Conservation (phyloP, 2,797 vertebrate genomes). For the Borostomias antarcticus region DNA sequence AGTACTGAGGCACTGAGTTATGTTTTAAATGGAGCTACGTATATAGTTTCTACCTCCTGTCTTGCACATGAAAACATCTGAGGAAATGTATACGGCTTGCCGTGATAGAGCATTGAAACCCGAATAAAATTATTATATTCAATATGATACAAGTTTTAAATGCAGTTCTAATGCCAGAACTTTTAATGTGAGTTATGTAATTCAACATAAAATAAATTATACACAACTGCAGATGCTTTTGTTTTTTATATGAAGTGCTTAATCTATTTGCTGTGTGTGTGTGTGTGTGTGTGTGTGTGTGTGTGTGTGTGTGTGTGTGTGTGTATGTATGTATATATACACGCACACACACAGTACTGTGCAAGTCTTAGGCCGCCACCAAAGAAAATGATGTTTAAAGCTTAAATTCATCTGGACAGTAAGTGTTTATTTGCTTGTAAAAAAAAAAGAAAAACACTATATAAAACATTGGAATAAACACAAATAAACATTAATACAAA, state of each 20-base stretch:
- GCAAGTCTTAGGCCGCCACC: no score
- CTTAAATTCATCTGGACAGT: no score
- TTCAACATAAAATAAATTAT: constrained; percentile 76
- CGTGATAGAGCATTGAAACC: constrained; percentile 59
- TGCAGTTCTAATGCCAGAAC: constrained; percentile 62
- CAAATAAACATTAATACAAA: no score
- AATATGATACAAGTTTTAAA: constrained; percentile 66
- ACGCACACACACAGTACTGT: no score
- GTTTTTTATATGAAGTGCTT: background rate
- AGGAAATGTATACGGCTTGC: constrained; percentile 67
- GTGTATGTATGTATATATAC: no score
- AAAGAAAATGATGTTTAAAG: no score
- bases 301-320: no score
- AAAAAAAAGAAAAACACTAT: no score
- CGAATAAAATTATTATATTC: constrained; percentile 65
- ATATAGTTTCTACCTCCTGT: constrained; percentile 78
- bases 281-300: no score
- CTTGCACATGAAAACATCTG: constrained; percentile 67
- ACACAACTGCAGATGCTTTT: constrained; percentile 28
- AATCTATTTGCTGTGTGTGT: background rate
- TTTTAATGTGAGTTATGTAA: constrained; percentile 76
- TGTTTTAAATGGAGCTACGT: constrained; percentile 52
- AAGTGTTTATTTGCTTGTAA: no score
- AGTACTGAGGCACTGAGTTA: constrained; percentile 59
- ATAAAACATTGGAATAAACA: no score